A percentile compares a stretch with the other conserved stretches of the same genome.
Conservation (phyloP, 2,888 invertebrate species). For the Drosophila stalkeri region DNA sequence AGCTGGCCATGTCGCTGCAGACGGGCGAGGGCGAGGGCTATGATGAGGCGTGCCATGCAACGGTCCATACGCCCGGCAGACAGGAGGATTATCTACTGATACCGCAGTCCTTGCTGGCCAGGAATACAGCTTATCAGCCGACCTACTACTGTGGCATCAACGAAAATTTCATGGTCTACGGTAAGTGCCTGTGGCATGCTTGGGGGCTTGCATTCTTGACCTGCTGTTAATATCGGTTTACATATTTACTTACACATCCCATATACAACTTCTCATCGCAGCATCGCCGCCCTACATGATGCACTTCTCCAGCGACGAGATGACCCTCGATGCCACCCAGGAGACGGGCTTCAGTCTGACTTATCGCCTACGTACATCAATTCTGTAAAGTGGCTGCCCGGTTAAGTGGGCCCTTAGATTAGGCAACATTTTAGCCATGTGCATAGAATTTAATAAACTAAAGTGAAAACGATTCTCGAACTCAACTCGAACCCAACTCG, state of each 20-base stretch:
- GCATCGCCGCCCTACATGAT: conserved; percentile 88
- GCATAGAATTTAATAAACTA: conserved; percentile 63
- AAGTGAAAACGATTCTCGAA: conserved; percentile 41
- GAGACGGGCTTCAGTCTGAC: conserved; percentile 82
- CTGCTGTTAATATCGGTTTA: conserved; percentile 28
- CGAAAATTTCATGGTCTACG: conserved; percentile 63
- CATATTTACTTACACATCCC: conserved; percentile 7
- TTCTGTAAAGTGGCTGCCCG: conserved; percentile 50
- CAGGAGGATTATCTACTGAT: conserved; percentile 87
- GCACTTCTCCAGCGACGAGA: conserved; percentile 87
- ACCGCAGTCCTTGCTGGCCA: conserved; percentile 84
- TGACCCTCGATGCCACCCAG: conserved; percentile 70
- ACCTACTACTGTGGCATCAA: conserved; percentile 83
- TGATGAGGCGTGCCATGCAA: conserved; percentile 87
- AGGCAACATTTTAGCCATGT: conserved; percentile 44
- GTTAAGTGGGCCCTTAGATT: conserved; percentile 50
- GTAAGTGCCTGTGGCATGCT: conserved; percentile 49
- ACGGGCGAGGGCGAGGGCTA: conserved; percentile 58
- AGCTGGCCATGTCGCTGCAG: conserved; percentile 73
- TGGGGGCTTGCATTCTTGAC: not conserved
- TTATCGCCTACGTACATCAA: conserved; percentile 67
- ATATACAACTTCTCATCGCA: conserved; percentile 53
- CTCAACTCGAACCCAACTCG: conserved; percentile 12
- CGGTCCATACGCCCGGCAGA: conserved; percentile 85
- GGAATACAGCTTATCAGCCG: conserved; percentile 80